phyloP scores from a whole-genome alignment of 2,113 vertebrate species.

The Aspiorhynchus laticeps region DNA sequence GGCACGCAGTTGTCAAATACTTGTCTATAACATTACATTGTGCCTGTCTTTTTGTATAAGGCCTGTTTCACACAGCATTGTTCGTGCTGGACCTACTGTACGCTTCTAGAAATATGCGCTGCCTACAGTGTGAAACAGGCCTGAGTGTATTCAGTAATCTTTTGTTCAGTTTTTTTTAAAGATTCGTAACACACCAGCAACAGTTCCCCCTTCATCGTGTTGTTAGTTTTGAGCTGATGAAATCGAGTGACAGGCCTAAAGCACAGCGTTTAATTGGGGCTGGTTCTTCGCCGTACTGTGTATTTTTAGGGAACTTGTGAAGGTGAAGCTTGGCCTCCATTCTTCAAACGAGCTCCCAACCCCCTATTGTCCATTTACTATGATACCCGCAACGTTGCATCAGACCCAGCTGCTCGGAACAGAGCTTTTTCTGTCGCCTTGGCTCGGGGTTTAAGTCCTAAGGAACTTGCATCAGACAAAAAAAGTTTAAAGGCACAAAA shows the following conservation, averaged over 20 bases:
- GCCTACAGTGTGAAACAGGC: background rate
- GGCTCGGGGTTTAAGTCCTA: background rate
- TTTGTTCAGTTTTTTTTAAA: background rate
- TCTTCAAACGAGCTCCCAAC: conserved; percentile 29
- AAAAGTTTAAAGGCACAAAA: background rate
- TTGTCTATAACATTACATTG: background rate
- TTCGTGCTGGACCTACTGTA: background rate
- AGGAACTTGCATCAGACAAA: conserved; percentile 30
- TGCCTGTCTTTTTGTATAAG: background rate
- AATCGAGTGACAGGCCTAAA: conserved; percentile 48
- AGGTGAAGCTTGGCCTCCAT: conserved; percentile 32
- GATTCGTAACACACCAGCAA: conserved; percentile 6
- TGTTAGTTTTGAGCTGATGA: conserved; percentile 47
- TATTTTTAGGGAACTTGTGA: conserved; percentile 33
- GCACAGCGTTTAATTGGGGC: conserved; percentile 15
- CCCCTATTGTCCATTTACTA: conserved; percentile 37
- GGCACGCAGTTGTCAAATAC: background rate
- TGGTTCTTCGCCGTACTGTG: background rate
- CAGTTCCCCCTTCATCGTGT: background rate
- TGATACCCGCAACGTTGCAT: conserved; percentile 36
- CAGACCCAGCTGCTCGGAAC: conserved; percentile 42
- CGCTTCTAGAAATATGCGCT: background rate
- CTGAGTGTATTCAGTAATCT: background rate
- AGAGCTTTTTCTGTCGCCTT: conserved; percentile 2
- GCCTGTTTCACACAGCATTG: background rate